Evolutionary conservation across 1,140 invertebrate genomes (phyloP).

Genomic region (Calosoma granatense): DNA sequence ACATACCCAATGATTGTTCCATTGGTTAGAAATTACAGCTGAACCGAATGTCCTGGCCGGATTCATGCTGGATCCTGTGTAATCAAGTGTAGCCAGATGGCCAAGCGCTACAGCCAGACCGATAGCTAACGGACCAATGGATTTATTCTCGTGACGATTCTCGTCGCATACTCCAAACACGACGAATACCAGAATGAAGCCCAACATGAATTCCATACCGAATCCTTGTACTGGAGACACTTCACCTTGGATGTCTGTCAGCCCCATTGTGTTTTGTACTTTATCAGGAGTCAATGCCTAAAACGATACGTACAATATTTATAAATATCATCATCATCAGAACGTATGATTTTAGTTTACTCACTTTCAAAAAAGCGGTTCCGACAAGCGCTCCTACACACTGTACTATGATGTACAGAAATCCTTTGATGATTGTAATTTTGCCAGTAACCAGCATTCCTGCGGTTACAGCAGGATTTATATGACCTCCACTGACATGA

Average conservation of each 20-base stretch:
- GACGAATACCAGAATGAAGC: constrained; percentile 77
- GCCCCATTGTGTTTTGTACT: constrained; percentile 48
- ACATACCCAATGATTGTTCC: constrained; percentile 73
- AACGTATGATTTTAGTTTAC: constrained; percentile 2
- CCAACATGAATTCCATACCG: constrained; percentile 82
- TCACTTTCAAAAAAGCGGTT: constrained; percentile 50
- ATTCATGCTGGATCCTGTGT: constrained; percentile 84
- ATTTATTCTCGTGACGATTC: constrained; percentile 60
- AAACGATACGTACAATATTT: constrained; percentile 11
- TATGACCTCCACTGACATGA: constrained; percentile 81
- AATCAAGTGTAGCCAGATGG: constrained; percentile 74
- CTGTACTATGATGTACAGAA: constrained; percentile 77
- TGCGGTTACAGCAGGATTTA: constrained; percentile 83
- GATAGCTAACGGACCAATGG: constrained; percentile 78
- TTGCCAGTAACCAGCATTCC: constrained; percentile 70
- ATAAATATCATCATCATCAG: constrained; percentile 1
- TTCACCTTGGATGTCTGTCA: constrained; percentile 44
- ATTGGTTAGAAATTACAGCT: constrained; percentile 63
- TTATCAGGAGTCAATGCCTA: constrained; percentile 52
- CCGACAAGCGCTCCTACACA: constrained; percentile 76
- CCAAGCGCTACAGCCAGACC: constrained; percentile 79
- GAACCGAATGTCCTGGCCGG: constrained; percentile 78
- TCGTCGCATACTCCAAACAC: constrained; percentile 79
- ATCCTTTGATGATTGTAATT: constrained; percentile 59
- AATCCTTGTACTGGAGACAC: constrained; percentile 65